Evolutionary conservation across 2,888 invertebrate species (phyloP).

Genomic region (Drosophila antonietae): DNA sequence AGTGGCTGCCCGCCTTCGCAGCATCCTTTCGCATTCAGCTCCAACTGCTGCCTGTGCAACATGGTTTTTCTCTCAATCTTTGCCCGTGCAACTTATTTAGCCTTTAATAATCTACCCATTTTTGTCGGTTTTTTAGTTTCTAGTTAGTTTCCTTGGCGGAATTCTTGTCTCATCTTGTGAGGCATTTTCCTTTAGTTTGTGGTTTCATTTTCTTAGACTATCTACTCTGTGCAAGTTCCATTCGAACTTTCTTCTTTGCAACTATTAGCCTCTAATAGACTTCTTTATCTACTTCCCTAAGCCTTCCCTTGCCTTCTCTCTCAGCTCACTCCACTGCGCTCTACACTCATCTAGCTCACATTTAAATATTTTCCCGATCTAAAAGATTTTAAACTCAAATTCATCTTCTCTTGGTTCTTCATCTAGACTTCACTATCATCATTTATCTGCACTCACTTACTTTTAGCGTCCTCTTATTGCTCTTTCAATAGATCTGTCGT

Average conservation of each 20-base stretch:
- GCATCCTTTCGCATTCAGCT: not conserved
- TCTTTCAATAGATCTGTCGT: not conserved
- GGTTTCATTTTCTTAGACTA: not conserved
- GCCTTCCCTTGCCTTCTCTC: not conserved
- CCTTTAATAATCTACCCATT: constrained; percentile 6
- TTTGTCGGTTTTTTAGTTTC: not conserved
- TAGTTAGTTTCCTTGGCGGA: not conserved
- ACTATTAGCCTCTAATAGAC: not conserved
- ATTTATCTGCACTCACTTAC: not conserved
- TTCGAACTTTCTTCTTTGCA: not conserved
- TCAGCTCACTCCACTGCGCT: not conserved
- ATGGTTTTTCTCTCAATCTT: not conserved
- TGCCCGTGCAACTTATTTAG: constrained; percentile 12
- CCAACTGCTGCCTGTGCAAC: too few relatives aligned
- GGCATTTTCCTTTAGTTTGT: not conserved
- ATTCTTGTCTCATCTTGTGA: not conserved
- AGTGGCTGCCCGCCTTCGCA: not conserved
- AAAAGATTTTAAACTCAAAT: not conserved
- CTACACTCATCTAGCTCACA: not conserved
- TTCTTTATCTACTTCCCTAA: too few relatives aligned
- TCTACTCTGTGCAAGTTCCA: not conserved
- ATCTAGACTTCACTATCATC: not conserved
- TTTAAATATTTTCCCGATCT: not conserved
- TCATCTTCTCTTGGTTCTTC: not conserved
- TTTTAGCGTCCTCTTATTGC: not conserved